A percentile compares a stretch with the other conserved stretches of the same genome.
These are phyloP conservation scores for Pheosia tremula DNA, from an alignment of 2,888 invertebrate genomes.

Conservation along the genomic window DNA sequence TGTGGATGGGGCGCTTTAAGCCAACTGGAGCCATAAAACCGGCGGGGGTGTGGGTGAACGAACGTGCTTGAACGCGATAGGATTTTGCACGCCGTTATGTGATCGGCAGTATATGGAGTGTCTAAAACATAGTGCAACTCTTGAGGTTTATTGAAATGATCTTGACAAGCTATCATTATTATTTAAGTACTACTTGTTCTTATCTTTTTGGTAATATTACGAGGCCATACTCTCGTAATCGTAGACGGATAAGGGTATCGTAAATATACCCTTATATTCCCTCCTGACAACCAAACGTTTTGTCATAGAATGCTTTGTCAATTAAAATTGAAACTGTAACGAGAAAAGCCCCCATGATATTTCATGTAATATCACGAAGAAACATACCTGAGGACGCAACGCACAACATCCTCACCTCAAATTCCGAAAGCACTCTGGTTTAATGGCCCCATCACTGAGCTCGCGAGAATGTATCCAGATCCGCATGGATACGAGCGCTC, in stretches of 20 bases:
- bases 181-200: too few relatives aligned
- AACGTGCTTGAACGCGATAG: neutral
- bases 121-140: neutral
- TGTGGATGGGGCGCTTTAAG: neutral
- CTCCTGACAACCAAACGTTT: too few relatives aligned
- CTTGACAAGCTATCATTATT: too few relatives aligned
- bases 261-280: too few relatives aligned
- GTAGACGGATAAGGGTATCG: too few relatives aligned
- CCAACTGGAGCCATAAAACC: slow-evolving; percentile 10
- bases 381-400: neutral
- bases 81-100: neutral
- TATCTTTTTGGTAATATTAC: too few relatives aligned
- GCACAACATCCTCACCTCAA: neutral
- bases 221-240: too few relatives aligned
- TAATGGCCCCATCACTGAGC: neutral
- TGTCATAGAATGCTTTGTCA: too few relatives aligned
- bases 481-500: neutral
- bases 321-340: too few relatives aligned
- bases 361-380: too few relatives aligned
- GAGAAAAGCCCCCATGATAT: too few relatives aligned
- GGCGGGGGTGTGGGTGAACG: neutral
- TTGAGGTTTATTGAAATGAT: too few relatives aligned
- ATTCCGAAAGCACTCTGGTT: neutral
- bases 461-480: neutral
- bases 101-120: neutral